Evolutionary conservation across 2,888 invertebrate species (phyloP).

Genomic region (Rhorus exstirpatorius): DNA sequence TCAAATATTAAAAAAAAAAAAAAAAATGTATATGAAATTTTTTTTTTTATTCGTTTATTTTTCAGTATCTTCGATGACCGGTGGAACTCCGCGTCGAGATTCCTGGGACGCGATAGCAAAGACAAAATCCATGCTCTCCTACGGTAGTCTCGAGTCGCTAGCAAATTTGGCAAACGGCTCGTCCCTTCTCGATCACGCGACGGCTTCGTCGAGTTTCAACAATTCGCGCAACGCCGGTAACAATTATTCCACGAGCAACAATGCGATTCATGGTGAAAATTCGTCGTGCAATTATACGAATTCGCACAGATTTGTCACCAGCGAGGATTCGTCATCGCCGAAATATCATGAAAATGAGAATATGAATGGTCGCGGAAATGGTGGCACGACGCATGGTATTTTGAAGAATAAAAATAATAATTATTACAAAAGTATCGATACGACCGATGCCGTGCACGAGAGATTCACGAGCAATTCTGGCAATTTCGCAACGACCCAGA

Average conservation of each 20-base stretch:
- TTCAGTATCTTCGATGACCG: slow-evolving; percentile 88
- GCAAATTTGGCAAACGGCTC: slow-evolving; percentile 90
- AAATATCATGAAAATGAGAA: slow-evolving; percentile 76
- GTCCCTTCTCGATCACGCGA: slow-evolving; percentile 87
- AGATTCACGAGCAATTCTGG: slow-evolving; percentile 77
- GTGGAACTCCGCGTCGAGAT: slow-evolving; percentile 89
- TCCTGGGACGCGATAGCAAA: slow-evolving; percentile 95
- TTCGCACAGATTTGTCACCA: slow-evolving; percentile 73
- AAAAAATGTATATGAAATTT: no score
- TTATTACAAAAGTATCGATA: slow-evolving; percentile 79
- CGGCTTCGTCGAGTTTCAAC: slow-evolving; percentile 87
- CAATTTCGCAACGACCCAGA: slow-evolving; percentile 63
- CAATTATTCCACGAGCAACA: slow-evolving; percentile 78
- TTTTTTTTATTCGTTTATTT: no score
- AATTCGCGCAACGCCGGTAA: slow-evolving; percentile 82
- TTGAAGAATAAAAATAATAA: slow-evolving; percentile 83
- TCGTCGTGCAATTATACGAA: slow-evolving; percentile 75
- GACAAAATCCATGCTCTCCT: slow-evolving; percentile 91
- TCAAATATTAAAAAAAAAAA: no score
- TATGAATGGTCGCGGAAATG: slow-evolving; percentile 72
- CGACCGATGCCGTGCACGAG: slow-evolving; percentile 79
- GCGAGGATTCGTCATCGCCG: slow-evolving; percentile 76
- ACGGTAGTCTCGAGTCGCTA: slow-evolving; percentile 90
- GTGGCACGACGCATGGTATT: slow-evolving; percentile 81
- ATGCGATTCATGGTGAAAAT: slow-evolving; percentile 82